These are phyloP conservation scores for Thyatira batis DNA, from an alignment of 2,888 invertebrate genomes.

Conservation along the genomic window DNA sequence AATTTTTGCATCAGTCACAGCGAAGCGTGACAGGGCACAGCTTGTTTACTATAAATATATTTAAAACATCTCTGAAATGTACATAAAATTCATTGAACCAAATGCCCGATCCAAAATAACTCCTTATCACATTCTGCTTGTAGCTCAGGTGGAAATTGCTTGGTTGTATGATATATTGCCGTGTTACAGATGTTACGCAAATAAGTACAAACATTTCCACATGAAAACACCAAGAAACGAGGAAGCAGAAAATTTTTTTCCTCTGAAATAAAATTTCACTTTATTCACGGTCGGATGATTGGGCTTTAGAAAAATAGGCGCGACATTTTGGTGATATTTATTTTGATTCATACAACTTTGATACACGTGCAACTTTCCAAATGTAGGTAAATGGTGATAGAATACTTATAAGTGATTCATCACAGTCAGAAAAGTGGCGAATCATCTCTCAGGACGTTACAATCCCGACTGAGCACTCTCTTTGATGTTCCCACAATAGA, in stretches of 20 bases:
- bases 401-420: not conserved
- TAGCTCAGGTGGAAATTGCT: not conserved
- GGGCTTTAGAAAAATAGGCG: too few relatives aligned
- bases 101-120: not conserved
- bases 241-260: not conserved
- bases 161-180: not conserved
- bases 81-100: not conserved
- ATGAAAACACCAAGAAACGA: not conserved
- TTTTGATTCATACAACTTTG: too few relatives aligned
- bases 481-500: not conserved
- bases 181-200: not conserved
- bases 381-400: not conserved
- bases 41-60: too few relatives aligned
- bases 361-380: too few relatives aligned
- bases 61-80: too few relatives aligned
- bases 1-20: too few relatives aligned
- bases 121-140: not conserved
- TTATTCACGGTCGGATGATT: not conserved
- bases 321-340: too few relatives aligned
- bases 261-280: not conserved
- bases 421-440: not conserved
- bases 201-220: not conserved
- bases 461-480: not conserved
- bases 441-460: not conserved
- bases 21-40: too few relatives aligned